Base-by-base conservation (phyloP, 64 coral and sea anemone species). In the Montipora cactus region DNA sequence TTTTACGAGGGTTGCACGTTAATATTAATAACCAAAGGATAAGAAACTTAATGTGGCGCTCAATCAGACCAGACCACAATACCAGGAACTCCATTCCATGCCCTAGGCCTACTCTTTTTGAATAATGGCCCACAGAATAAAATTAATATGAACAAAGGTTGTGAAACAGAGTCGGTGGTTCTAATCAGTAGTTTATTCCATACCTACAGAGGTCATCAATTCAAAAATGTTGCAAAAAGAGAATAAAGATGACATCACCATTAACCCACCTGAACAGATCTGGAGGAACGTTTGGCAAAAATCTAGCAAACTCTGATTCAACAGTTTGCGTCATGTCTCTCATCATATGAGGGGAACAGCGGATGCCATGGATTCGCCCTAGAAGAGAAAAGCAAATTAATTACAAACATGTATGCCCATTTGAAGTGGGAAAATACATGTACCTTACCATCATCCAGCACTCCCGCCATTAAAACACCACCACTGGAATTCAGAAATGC, bases 401-500 rank as follows among this genome's bases (percentile, higher is more conserved):
- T 10, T 57, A 25, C 25, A 25, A 25, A 25, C 25, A 25, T 25
- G 25, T 25, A 25, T 25, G 25, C 25, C 3, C 12, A 75, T 7
- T 71, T 15, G 53, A 57, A 71, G 68, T n/a, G 68, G 53, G 5
- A 22, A 0, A 10, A 50, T 46, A 51, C 18, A 4, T 11, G n/a
- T 11, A 51, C 79, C 69, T 88, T 79, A 98, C 96, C 96, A 83
- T 95, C 83, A 69, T 98, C 96, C 5, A 98, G 75, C 5, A 98
- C 82, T 8, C 96, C 96, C 7, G 96, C 94, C 4, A 98, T 69
- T 3, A 98, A 70, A 15, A 95, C 78, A 9, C 96, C 96, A 59
- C 96, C 96, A 53, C 84, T 72, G 7, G 90, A 91, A 49, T 98
- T 98, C 22, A 98, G 47, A 78, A 98, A 98, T 20, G 75, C 96